Evolutionary conservation across 1,140 invertebrate species (phyloP), one percentile per base, ranked within the genome.

Genomic region (Phortica variegata): DNA sequence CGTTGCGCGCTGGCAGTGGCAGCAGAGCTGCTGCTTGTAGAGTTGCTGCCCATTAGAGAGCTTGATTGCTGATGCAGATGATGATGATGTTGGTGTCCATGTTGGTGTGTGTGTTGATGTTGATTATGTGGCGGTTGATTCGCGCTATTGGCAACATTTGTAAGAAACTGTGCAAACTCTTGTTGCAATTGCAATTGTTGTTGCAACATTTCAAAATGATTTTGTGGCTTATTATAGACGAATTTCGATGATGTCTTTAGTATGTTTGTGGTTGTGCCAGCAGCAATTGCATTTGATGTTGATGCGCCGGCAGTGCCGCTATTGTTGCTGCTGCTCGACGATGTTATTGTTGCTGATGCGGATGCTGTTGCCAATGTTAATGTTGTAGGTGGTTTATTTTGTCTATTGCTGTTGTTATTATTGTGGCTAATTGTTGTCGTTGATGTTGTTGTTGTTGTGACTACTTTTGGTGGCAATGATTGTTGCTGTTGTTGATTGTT

Each of bases 151-250:
- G 69, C 69, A 42, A 73, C 66, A 32, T 63, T 73, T 3, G 70
- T 73, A n/a, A 73, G 52, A 31, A 73, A 66, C 47, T 73, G 70
- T 17, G 70, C 70, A 15, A 73, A 73, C 46, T 73, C 70, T 55
- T 73, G 70, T 36, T 73, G 70, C 52, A 73, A 39, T 36, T 73
- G 70, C 37, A 73, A 39, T 16, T 70, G 70, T 43, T 73, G 70
- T 44, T 73, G 70, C 38, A 73, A 29, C 47, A 73, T 37, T 48
- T 73, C 65, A 21, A 58, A 70, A 20, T 73, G 70, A 56, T 73
- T 73, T 32, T 73, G 70, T 16, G 70, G 70, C 49, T 73, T 73
- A 33, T 73, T 73, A 42, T 73, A 73, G 13, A 73, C 66, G 36
- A 73, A 73, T 46, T 73, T 73, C 4, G 66, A 65, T 3, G 70